phyloP scores from a whole-genome alignment of 2,888 invertebrate genomes.

The Spisula solida region DNA sequence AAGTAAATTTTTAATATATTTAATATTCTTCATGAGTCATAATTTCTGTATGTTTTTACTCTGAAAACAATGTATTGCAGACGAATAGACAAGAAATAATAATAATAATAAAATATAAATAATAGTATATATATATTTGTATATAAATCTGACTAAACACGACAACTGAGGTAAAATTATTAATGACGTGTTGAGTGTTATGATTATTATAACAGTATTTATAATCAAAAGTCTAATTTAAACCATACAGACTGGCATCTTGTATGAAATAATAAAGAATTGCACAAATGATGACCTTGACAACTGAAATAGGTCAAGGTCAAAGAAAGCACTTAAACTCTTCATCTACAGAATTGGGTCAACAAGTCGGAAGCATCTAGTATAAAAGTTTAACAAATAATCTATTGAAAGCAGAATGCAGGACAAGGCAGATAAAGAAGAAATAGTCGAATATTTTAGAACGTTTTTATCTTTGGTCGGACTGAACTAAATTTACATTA shows the following conservation, averaged over 20 bases:
- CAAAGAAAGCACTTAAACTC: not conserved
- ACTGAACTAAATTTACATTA: too few relatives aligned
- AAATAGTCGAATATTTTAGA: too few relatives aligned
- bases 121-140: not conserved
- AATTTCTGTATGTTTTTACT: not conserved
- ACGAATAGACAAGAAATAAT: constrained; percentile 12
- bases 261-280: not conserved
- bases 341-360: not conserved
- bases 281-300: constrained; percentile 5
- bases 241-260: not conserved
- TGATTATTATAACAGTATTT: not conserved
- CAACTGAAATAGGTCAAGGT: not conserved
- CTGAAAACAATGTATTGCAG: not conserved
- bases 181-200: not conserved
- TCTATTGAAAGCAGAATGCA: too few relatives aligned
- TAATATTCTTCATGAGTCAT: not conserved
- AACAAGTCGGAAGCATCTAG: not conserved
- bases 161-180: constrained; percentile 14
- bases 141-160: constrained; percentile 16
- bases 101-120: not conserved
- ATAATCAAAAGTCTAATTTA: not conserved
- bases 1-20: too few relatives aligned
- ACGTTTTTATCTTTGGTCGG: too few relatives aligned
- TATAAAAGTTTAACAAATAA: too few relatives aligned
- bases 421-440: too few relatives aligned